Conservation (phyloP, 2,888 invertebrate genomes). For the Phasia obesa region DNA sequence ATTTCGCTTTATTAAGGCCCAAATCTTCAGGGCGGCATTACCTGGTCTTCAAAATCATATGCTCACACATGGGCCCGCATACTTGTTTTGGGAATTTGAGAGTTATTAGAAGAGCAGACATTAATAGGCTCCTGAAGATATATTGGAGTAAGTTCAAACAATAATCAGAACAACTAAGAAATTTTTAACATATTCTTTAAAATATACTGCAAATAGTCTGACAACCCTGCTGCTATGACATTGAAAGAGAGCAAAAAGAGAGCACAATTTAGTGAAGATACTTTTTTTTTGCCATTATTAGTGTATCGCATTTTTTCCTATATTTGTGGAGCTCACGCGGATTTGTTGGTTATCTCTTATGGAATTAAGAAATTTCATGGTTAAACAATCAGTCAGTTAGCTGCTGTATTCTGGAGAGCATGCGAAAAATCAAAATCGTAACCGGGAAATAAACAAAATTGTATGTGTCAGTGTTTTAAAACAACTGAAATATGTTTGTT, state of each 20-base stretch:
- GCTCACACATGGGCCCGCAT: too few relatives aligned
- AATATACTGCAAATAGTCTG: too few relatives aligned
- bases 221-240: slow-evolving; percentile 42
- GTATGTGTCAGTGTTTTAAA: slow-evolving; percentile 33
- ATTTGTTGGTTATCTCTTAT: slow-evolving; percentile 51
- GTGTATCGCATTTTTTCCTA: neutral
- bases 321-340: slow-evolving; percentile 47
- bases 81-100: too few relatives aligned
- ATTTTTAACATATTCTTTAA: too few relatives aligned
- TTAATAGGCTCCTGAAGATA: too few relatives aligned
- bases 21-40: too few relatives aligned
- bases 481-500: slow-evolving; percentile 17
- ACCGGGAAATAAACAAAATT: slow-evolving; percentile 11
- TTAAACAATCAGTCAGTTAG: slow-evolving; percentile 57
- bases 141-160: too few relatives aligned
- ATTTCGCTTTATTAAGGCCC: too few relatives aligned
- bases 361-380: slow-evolving; percentile 62
- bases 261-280: slow-evolving; percentile 12
- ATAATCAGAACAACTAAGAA: too few relatives aligned
- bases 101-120: too few relatives aligned
- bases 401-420: slow-evolving; percentile 57
- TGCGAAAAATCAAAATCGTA: slow-evolving; percentile 11
- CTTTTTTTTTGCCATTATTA: slow-evolving; percentile 8
- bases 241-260: slow-evolving; percentile 33
- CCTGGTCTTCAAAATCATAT: too few relatives aligned